A percentile compares a stretch with the other conserved stretches of the same genome.
Conservation (phyloP, 2,113 vertebrate genomes). For the Dicrurus megarhynchus region DNA sequence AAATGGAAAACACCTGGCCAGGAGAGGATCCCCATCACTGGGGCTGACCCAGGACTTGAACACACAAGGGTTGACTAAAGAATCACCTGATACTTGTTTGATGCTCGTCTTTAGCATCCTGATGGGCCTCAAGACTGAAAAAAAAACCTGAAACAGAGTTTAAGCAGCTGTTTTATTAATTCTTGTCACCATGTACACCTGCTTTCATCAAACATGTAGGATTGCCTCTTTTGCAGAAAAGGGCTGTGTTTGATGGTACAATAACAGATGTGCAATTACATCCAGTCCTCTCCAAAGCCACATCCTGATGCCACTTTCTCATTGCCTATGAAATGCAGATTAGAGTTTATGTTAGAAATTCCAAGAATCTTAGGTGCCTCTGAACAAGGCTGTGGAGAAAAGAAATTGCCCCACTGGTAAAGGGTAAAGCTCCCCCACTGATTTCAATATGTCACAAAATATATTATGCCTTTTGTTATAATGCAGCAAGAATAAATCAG, state of each 20-base stretch:
- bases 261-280: background rate
- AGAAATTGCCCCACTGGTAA: background rate
- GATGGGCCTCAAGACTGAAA: background rate
- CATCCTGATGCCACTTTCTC: background rate
- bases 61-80: fast-evolving
- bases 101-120: background rate
- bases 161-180: background rate
- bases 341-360: background rate
- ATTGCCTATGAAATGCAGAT: background rate
- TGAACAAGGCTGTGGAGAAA: background rate
- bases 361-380: background rate
- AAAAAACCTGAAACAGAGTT: background rate
- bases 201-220: background rate
- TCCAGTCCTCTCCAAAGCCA: background rate
- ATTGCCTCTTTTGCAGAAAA: background rate
- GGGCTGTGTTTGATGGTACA: background rate
- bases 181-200: background rate
- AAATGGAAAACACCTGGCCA: background rate
- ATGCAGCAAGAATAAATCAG: background rate
- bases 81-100: background rate
- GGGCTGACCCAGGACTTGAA: too few relatives aligned
- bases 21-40: fast-evolving
- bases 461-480: background rate
- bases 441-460: background rate
- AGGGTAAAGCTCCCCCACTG: background rate